A percentile compares a stretch with the other conserved stretches of the same genome.
phyloP scores from a whole-genome alignment of 2,888 invertebrate species.

The Bellardia bayeri region DNA sequence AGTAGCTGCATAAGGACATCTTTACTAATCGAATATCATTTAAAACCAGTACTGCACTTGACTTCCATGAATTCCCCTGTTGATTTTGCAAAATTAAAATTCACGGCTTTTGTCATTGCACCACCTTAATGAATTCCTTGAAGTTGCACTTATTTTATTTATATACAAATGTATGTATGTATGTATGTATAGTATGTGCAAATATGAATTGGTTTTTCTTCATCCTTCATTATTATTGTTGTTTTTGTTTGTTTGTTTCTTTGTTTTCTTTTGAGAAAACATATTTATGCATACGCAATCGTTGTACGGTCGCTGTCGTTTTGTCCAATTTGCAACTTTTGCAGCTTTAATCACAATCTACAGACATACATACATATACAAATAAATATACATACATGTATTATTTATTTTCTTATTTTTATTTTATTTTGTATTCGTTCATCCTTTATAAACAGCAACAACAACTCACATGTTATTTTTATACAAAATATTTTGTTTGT shows the following conservation, averaged over 20 bases:
- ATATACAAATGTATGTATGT: not conserved
- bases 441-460: slow-evolving; percentile 35
- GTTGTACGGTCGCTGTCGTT: slow-evolving; percentile 40
- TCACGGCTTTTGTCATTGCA: slow-evolving; percentile 56
- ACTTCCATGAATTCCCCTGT: not conserved
- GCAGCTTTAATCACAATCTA: slow-evolving; percentile 62
- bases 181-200: not conserved
- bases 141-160: slow-evolving; percentile 57
- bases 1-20: no score
- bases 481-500: slow-evolving; percentile 24
- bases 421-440: slow-evolving; percentile 37
- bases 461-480: slow-evolving; percentile 49
- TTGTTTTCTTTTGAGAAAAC: slow-evolving; percentile 43
- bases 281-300: slow-evolving; percentile 7
- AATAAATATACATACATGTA: not conserved
- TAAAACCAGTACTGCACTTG: no score
- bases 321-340: slow-evolving; percentile 69
- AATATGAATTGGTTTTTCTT: slow-evolving; percentile 18
- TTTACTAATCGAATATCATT: not conserved
- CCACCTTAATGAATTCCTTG: slow-evolving; percentile 69
- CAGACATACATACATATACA: not conserved
- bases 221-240: not conserved
- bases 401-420: slow-evolving; percentile 21
- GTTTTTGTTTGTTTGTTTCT: slow-evolving; percentile 1
- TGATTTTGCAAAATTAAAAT: slow-evolving; percentile 43